Evolutionary conservation across 2,113 vertebrate species (phyloP).

Genomic region (Opisthocomus hoazin): DNA sequence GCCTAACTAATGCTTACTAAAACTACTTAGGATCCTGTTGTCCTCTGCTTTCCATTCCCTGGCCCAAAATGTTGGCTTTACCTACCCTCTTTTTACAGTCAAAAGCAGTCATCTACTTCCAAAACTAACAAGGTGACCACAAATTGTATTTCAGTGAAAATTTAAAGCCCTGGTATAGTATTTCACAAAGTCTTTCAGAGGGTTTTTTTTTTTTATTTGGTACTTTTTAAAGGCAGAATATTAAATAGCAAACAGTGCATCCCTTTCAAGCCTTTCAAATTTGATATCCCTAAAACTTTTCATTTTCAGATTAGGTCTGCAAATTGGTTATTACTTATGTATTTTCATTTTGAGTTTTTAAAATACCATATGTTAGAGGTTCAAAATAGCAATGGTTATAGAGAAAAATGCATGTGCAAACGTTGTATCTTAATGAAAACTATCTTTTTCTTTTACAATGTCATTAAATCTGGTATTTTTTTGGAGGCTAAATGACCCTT

Average conservation of each 20-base stretch:
- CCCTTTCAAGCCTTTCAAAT: neutral
- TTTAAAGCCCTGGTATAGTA: neutral
- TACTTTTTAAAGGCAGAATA: neutral
- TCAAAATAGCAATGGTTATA: neutral
- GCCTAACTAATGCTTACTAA: neutral
- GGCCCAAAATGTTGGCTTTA: neutral
- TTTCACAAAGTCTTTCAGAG: neutral
- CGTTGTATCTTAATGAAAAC: neutral
- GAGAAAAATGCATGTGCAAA: neutral
- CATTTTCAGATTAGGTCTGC: neutral
- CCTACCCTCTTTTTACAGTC: neutral
- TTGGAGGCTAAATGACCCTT: neutral
- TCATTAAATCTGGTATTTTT: neutral
- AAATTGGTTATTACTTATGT: neutral
- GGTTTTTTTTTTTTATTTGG: neutral
- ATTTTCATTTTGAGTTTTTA: neutral
- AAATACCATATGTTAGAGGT: neutral
- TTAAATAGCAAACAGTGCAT: neutral
- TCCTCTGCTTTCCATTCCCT: neutral
- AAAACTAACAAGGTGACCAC: neutral
- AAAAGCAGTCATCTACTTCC: neutral
- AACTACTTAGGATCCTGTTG: neutral
- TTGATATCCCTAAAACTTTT: neutral
- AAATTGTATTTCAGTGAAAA: neutral
- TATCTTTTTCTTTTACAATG: neutral